Percentiles rank a stretch among this genome's conserved stretches.
phyloP scores from a whole-genome alignment of 2,797 vertebrate genomes.

The Staurois parvus region DNA sequence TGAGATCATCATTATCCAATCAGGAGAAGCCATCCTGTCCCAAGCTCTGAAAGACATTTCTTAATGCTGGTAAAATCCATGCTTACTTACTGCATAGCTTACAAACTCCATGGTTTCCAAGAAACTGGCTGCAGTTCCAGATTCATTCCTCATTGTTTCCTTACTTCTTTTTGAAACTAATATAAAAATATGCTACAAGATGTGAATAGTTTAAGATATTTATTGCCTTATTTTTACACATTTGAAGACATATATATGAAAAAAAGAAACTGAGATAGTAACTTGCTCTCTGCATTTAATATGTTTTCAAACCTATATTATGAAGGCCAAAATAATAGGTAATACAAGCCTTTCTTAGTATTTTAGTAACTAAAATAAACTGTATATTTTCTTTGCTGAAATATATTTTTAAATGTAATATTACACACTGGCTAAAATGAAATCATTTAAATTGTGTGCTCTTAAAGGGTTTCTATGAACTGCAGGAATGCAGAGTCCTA shows the following conservation, averaged over 20 bases:
- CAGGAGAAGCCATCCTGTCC: slow-evolving; percentile 32
- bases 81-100: slow-evolving; percentile 32
- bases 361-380: neutral
- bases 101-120: slow-evolving; percentile 58
- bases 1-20: slow-evolving; percentile 61
- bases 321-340: no score
- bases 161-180: slow-evolving; percentile 1
- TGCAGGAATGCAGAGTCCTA: slow-evolving; percentile 41
- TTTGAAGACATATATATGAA: neutral
- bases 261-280: neutral
- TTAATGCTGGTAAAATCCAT: slow-evolving; percentile 49
- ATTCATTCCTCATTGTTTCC: slow-evolving; percentile 33
- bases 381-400: neutral
- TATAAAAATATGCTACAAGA: neutral
- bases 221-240: neutral
- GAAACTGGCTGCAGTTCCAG: slow-evolving; percentile 20
- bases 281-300: neutral
- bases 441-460: slow-evolving; percentile 26
- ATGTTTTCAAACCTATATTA: no score
- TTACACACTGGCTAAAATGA: neutral
- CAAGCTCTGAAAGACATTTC: slow-evolving; percentile 54
- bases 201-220: neutral
- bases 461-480: slow-evolving; percentile 36
- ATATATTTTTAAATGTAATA: slow-evolving; percentile 1
- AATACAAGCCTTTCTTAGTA: neutral